These are phyloP conservation scores for Salminus brasiliensis DNA, from an alignment of 2,113 vertebrate species.

Conservation along the genomic window DNA sequence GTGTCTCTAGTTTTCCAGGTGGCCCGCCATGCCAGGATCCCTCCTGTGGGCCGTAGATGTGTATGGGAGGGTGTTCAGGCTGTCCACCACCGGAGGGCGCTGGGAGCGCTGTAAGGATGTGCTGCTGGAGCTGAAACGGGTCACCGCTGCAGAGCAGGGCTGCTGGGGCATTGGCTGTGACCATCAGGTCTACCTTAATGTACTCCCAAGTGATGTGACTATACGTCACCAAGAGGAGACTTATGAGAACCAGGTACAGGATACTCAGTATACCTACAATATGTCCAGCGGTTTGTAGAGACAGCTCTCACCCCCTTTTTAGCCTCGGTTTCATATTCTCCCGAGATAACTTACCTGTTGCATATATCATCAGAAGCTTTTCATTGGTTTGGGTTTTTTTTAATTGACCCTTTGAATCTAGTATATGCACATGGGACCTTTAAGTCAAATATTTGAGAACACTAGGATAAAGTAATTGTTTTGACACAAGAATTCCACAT, in stretches of 20 bases:
- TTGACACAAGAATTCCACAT: too few relatives aligned
- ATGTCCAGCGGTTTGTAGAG: background rate
- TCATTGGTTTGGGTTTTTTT: too few relatives aligned
- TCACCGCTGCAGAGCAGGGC: slow-evolving; percentile 82
- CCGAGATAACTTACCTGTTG: too few relatives aligned
- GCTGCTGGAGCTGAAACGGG: slow-evolving; percentile 89
- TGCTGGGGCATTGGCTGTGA: slow-evolving; percentile 97
- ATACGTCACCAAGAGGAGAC: slow-evolving; percentile 92
- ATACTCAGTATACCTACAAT: too few relatives aligned
- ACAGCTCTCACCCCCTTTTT: too few relatives aligned
- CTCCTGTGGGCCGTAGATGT: slow-evolving; percentile 93
- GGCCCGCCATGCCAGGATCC: slow-evolving; percentile 79
- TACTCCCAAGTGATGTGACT: slow-evolving; percentile 83
- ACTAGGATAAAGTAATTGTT: too few relatives aligned
- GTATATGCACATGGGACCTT: too few relatives aligned
- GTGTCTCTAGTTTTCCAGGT: slow-evolving; percentile 49
- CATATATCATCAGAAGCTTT: too few relatives aligned
- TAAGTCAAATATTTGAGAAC: too few relatives aligned
- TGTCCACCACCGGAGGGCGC: slow-evolving; percentile 82
- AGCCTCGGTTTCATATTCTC: too few relatives aligned
- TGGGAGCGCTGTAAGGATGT: slow-evolving; percentile 86
- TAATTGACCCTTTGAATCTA: too few relatives aligned
- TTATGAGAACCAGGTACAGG: slow-evolving; percentile 94
- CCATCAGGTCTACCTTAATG: slow-evolving; percentile 87
- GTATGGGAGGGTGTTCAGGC: slow-evolving; percentile 88